These are phyloP conservation scores for Papilio protenor DNA, from an alignment of 2,888 invertebrate species.

Conservation along the genomic window DNA sequence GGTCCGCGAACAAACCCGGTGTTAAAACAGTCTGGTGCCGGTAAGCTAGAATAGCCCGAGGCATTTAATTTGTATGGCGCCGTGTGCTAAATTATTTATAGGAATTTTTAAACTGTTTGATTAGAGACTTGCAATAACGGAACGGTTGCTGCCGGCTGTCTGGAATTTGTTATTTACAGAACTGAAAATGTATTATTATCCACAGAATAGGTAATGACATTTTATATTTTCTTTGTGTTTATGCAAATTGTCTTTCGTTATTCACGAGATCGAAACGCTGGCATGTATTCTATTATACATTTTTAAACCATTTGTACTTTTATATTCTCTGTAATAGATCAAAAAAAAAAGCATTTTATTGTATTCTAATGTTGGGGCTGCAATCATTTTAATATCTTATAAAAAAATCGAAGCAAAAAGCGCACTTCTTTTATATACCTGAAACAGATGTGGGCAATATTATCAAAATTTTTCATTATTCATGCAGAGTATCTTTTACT, in stretches of 20 bases:
- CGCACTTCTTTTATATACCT: too few species aligned
- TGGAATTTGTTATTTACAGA: conserved; percentile 32
- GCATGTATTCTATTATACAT: background rate
- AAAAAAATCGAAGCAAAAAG: too few species aligned
- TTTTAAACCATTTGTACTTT: background rate
- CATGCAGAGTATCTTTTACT: too few species aligned
- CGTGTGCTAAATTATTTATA: conserved; percentile 57
- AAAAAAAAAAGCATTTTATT: background rate
- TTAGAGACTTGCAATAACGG: conserved; percentile 50
- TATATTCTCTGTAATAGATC: background rate
- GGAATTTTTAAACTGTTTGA: conserved; percentile 59
- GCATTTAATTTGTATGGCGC: conserved; percentile 73
- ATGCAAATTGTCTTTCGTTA: conserved; percentile 2
- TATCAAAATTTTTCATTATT: too few species aligned
- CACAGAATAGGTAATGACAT: conserved; percentile 5
- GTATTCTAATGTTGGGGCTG: too few species aligned
- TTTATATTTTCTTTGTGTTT: conserved; percentile 24
- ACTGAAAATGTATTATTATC: conserved; percentile 23
- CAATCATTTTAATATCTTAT: too few species aligned
- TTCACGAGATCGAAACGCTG: background rate
- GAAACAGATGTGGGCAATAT: too few species aligned
- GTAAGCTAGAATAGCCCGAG: conserved; percentile 61
- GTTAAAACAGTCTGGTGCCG: conserved; percentile 65
- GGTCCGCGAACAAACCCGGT: conserved; percentile 66
- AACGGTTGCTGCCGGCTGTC: conserved; percentile 3